Percentiles rank a stretch among this genome's conserved stretches.
Evolutionary conservation across 2,797 vertebrate species (phyloP).

Genomic region (Nannoperca obscura): DNA sequence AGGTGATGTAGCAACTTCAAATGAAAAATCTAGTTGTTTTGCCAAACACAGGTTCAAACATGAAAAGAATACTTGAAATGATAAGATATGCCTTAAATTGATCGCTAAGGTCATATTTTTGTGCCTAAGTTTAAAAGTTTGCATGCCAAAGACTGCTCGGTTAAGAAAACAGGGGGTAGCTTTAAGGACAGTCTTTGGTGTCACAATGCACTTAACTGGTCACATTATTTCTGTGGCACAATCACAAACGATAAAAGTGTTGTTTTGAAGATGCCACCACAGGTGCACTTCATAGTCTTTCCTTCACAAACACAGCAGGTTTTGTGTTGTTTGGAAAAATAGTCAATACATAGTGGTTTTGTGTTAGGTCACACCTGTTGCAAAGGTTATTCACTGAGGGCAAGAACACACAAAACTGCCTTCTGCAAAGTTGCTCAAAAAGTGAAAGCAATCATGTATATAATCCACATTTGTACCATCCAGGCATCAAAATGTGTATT

Average conservation of each 20-base stretch:
- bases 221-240: not conserved
- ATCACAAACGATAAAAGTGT: not conserved
- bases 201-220: not conserved
- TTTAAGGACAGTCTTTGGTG: not conserved
- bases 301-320: not conserved
- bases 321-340: not conserved
- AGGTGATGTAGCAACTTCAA: not conserved
- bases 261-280: not conserved
- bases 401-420: not conserved
- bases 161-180: not conserved
- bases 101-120: not conserved
- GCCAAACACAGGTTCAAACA: not conserved
- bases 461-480: not conserved
- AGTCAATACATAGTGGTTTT: not conserved
- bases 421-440: not conserved
- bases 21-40: not conserved
- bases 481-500: too few species aligned
- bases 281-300: not conserved
- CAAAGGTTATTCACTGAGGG: constrained; percentile 1
- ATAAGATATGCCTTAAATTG: not conserved
- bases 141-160: not conserved
- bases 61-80: not conserved
- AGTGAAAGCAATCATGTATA: not conserved
- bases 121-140: not conserved
- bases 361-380: not conserved